phyloP scores from a whole-genome alignment of 30 jellyfish, hydroid and myxozoan genomes.

The Chironex yamaguchii region DNA sequence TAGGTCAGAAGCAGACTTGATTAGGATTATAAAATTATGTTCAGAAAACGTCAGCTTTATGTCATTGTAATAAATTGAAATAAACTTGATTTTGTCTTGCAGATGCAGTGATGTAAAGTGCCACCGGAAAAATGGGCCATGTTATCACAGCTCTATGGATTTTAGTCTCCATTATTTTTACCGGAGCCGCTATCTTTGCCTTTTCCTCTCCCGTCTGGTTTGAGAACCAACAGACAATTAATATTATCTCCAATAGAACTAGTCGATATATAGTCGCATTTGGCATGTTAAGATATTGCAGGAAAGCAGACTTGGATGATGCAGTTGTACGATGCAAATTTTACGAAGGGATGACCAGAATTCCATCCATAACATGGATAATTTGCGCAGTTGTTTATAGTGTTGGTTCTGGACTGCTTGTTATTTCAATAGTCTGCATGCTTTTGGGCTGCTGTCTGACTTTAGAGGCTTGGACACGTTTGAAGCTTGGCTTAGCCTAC shows the following conservation, averaged over 20 bases:
- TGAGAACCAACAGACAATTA: constrained; percentile 55
- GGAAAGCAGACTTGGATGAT: constrained; percentile 48
- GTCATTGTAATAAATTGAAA: too few relatives aligned
- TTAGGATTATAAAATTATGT: too few relatives aligned
- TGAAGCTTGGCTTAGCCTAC: constrained; percentile 80
- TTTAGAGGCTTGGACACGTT: constrained; percentile 76
- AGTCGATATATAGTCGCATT: constrained; percentile 48
- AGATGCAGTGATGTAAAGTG: too few relatives aligned
- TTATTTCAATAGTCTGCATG: constrained; percentile 66
- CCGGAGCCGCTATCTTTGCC: constrained; percentile 67
- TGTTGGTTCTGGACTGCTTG: constrained; percentile 69
- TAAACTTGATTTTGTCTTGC: too few relatives aligned
- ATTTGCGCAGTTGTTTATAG: constrained; percentile 79
- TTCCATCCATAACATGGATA: constrained; percentile 90
- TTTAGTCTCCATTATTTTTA: constrained; percentile 58
- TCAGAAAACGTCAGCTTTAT: too few relatives aligned
- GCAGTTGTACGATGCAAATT: constrained; percentile 71
- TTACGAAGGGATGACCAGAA: constrained; percentile 65
- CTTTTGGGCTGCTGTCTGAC: constrained; percentile 72
- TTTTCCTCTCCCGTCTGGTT: constrained; percentile 92
- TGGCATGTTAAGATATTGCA: constrained; percentile 85
- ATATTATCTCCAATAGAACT: constrained; percentile 14
- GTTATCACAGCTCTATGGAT: constrained; percentile 81
- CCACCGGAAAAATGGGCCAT: constrained; percentile 74
- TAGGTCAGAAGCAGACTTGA: too few relatives aligned